Conservation (phyloP, 2,797 vertebrate genomes). For the Platalea minor region DNA sequence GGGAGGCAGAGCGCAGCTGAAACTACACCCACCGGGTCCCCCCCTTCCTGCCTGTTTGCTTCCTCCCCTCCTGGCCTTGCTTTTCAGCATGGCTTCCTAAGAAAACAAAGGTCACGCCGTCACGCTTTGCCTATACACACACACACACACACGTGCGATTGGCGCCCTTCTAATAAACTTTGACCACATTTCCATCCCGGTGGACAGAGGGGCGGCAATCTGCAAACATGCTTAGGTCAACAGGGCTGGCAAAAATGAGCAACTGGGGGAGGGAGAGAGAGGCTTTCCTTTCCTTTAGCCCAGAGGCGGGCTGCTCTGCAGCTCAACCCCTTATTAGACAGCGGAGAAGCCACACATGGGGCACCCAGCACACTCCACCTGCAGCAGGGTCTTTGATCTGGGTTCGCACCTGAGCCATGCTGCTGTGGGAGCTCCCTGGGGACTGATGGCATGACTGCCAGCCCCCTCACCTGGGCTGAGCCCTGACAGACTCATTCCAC, state of each 20-base stretch:
- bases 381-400: neutral
- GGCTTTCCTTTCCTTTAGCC: neutral
- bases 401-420: neutral
- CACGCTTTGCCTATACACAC: neutral
- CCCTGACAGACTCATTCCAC: neutral
- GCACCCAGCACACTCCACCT: neutral
- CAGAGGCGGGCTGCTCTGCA: neutral
- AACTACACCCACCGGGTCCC: neutral
- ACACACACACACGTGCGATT: neutral
- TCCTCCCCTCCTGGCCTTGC: slow-evolving; percentile 2
- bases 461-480: neutral
- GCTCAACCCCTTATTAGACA: neutral
- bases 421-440: neutral
- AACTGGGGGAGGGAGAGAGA: neutral
- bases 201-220: neutral
- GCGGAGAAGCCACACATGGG: neutral
- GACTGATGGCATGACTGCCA: neutral
- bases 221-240: slow-evolving; percentile 19
- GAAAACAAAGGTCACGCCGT: neutral
- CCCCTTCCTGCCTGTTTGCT: neutral
- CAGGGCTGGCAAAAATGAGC: neutral
- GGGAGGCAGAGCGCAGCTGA: neutral
- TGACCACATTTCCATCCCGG: neutral
- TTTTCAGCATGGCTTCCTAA: neutral
- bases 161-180: slow-evolving; percentile 7